phyloP scores from a whole-genome alignment of 2,797 vertebrate species.

The Lagorchestes hirsutus region DNA sequence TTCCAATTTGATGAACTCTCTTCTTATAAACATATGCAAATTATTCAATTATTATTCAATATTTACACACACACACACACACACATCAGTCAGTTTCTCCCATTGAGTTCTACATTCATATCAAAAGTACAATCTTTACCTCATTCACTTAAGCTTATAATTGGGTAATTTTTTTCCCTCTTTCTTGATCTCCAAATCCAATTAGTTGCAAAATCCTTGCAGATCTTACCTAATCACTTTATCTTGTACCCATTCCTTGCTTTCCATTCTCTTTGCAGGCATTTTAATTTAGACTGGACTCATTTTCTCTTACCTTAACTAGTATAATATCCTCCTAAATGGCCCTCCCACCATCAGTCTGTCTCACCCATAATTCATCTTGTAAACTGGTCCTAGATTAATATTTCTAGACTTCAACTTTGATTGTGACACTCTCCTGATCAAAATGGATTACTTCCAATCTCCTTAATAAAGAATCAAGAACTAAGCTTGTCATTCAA shows the following conservation, averaged over 20 bases:
- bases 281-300: not conserved
- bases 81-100: not conserved
- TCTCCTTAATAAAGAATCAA: not conserved
- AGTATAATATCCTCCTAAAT: not conserved
- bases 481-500: not conserved
- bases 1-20: not conserved
- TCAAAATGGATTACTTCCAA: not conserved
- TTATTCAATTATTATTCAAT: too few species aligned
- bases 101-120: not conserved
- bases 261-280: not conserved
- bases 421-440: not conserved
- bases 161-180: not conserved
- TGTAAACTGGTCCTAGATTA: not conserved
- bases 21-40: not conserved
- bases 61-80: not conserved
- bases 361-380: not conserved
- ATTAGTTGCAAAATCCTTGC: not conserved
- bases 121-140: not conserved
- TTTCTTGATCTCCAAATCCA: not conserved
- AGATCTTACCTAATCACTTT: not conserved
- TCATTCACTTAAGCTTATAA: not conserved
- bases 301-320: not conserved
- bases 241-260: not conserved
- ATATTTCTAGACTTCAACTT: not conserved
- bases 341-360: not conserved